Evolutionary conservation across 2,113 vertebrate species (phyloP).

Genomic region (Brachirus orientalis): DNA sequence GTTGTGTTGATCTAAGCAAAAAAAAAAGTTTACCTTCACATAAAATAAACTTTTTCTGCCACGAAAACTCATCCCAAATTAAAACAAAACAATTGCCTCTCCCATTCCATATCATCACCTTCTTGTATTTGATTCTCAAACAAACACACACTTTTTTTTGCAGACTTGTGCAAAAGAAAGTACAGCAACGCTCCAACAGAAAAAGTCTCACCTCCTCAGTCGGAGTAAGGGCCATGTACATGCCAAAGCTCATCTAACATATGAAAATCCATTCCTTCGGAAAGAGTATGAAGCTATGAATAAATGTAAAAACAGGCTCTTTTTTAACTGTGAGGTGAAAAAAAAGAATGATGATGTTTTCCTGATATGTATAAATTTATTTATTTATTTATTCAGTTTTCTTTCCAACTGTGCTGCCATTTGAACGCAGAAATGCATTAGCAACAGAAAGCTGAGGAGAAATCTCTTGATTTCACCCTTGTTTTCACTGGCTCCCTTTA

Average conservation of each 20-base stretch:
- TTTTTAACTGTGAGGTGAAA: too few species aligned
- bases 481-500: slow-evolving; percentile 50
- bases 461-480: slow-evolving; percentile 44
- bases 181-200: too few species aligned
- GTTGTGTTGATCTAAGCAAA: too few species aligned
- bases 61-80: too few species aligned
- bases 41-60: too few species aligned
- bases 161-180: too few species aligned
- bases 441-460: slow-evolving; percentile 25
- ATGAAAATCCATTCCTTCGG: slow-evolving; percentile 36
- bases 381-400: slow-evolving; percentile 32
- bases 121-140: background rate
- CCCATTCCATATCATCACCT: too few species aligned
- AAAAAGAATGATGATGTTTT: too few species aligned
- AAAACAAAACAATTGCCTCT: too few species aligned
- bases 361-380: slow-evolving; percentile 31
- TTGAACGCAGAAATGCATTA: slow-evolving; percentile 52
- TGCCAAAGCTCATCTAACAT: slow-evolving; percentile 23
- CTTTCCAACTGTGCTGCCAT: slow-evolving; percentile 46
- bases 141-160: background rate
- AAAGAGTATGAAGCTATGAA: background rate
- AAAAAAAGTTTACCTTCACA: too few species aligned
- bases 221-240: background rate
- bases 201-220: slow-evolving; percentile 4
- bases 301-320: slow-evolving; percentile 15